Base-by-base conservation (phyloP, 2,888 invertebrate species). In the Meiosimyza platycephala region DNA sequence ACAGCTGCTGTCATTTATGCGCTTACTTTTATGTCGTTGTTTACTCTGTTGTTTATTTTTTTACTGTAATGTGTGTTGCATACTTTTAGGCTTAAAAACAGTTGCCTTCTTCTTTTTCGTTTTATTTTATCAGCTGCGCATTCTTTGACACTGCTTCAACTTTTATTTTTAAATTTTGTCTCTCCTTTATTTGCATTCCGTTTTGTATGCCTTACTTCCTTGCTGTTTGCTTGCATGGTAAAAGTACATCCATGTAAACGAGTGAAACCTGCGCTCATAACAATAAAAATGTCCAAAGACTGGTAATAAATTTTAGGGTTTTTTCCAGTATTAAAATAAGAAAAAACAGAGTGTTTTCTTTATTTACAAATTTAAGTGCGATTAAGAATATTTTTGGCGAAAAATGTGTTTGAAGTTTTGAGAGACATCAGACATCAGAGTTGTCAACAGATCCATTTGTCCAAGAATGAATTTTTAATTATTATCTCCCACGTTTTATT, bases 1-100 rank as follows among this genome's bases (percentile, higher is more conserved):
- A 65, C 52, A 65, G 65, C 65, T 65, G 65, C 52, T 65, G 65
- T 65, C 65, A 52, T 18, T 52, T 33, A 33, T 33, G 60, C 60
- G 33, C 7, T 40, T 60, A 33, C 40, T 60, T 9, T 66, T 48
- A 52, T 54, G 55, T 12, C 54, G 3, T 55, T 51, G 55, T 22
- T 22, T 55, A 18, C 22, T 65, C 22, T 65, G 52, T 28, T 65
- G 65, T 65, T 65, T 52, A 51, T 28, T 18, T 65, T 28, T 40
- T 22, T 51, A n/a, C 13, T 15, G 6, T 54, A 66, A 66, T 55
- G n/a, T 66, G 40, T 40, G 40, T 66, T 66, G 66, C 66, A 66
- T 66, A 66, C 66, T 66, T 66, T 55, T 55, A 66, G 66, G 54
- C 66, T 52, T n/a, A 13, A 18, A 22, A 18, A 6, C n/a, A 54